Evolutionary conservation across 35 echinoderm and acorn worm genomes (phyloP), one percentile per base, ranked within the genome.

Genomic region (Antedon bifida): DNA sequence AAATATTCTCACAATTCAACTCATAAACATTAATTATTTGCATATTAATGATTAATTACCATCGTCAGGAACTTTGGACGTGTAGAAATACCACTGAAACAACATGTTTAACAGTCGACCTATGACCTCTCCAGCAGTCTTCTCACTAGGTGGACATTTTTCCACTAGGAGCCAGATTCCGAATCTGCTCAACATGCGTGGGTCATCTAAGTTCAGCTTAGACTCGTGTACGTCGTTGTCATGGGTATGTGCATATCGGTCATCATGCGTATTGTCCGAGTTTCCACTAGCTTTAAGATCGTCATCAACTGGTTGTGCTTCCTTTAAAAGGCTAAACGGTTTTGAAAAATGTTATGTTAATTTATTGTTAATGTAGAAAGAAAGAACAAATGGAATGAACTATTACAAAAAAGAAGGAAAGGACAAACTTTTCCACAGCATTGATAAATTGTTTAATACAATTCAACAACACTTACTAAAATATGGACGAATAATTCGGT

Each of bases 41-140:
- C 4, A 4, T 7, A 42, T 4, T 42, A 42, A 7, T 42, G 14
- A 42, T 14, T 42, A 42, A 64, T 64, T 64, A 64, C 51, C 51
- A 64, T 64, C 51, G 26, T 64, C 51, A 16, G 51, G 51, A 7
- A 64, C 51, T 23, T 23, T 64, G 9, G 90, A 88, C 31, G 90
- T 99, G 36, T 88, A 89, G 19, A 88, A 88, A 90, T 88, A 99
- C 95, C 95, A 99, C 88, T 99, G 95, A 76, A 99, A 99, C 74
- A 92, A 42, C 95, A 99, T 99, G 78, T 91, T 99, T 5, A 99
- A 79, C 77, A 99, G 45, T 74, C 95, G 85, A 34, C 95, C 95
- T 29, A 99, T 81, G 19, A 99, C 87, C 83, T 99, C 95, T 36
- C 85, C 78, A 21, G 83, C 74, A 14, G 95, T 93, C 74, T 84